These are phyloP conservation scores for Sandelia bainsii DNA, from an alignment of 2,797 vertebrate species.

Conservation along the genomic window DNA sequence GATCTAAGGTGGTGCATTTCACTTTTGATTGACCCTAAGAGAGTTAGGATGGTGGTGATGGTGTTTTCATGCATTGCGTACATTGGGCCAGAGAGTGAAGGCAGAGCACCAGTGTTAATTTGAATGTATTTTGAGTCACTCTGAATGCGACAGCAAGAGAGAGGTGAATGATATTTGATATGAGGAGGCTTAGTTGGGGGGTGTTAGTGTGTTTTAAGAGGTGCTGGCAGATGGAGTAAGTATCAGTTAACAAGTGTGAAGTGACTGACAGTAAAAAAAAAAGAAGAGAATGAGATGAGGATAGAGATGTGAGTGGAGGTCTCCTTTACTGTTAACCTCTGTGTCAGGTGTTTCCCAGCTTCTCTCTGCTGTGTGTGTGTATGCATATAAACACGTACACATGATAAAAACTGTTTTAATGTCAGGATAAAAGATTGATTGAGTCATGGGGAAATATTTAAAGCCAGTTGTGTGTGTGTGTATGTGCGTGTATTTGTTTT, in stretches of 20 bases:
- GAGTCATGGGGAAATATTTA: too few relatives aligned
- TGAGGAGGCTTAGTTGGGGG: conserved; percentile 8
- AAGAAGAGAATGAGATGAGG: conserved; percentile 1
- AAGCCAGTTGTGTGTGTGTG: conserved; percentile 10
- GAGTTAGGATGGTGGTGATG: conserved; percentile 60
- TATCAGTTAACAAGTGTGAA: conserved; percentile 29
- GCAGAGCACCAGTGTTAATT: conserved; percentile 8
- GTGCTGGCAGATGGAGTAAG: conserved; percentile 22
- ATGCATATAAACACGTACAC: conserved; percentile 22
- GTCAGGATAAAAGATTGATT: conserved; percentile 58
- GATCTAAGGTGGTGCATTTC: neutral
- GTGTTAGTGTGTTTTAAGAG: conserved; percentile 2
- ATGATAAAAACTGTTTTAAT: conserved; percentile 29
- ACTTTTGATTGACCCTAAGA: neutral
- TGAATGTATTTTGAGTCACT: conserved; percentile 12
- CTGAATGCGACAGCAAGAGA: neutral
- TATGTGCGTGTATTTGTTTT: conserved; percentile 9
- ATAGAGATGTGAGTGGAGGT: conserved; percentile 16
- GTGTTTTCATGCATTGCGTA: too few relatives aligned
- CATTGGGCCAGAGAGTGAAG: neutral
- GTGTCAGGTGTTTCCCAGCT: conserved; percentile 27
- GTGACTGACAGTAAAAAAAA: conserved; percentile 7
- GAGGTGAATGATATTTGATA: conserved; percentile 25
- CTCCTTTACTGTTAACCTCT: conserved; percentile 10
- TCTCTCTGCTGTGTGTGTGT: conserved; percentile 46